Evolutionary conservation across 2,888 invertebrate species (phyloP).

Genomic region (Phrixothrix hirtus): DNA sequence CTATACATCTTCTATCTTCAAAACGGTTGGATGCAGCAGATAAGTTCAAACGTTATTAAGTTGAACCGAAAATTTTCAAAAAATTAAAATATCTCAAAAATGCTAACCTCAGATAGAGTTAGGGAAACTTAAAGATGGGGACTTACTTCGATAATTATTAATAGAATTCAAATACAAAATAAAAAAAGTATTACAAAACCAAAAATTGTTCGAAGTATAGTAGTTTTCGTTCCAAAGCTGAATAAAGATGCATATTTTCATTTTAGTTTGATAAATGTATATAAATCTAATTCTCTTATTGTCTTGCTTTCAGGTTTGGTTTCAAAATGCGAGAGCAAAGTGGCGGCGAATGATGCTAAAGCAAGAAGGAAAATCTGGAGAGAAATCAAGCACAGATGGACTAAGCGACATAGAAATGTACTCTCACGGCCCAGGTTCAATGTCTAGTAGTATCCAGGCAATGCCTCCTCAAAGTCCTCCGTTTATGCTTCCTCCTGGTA

Average conservation of each 20-base stretch:
- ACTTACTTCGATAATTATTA: too few relatives aligned
- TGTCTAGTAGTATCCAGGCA: conserved; percentile 66
- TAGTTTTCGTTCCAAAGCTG: neutral
- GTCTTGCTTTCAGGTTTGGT: conserved; percentile 80
- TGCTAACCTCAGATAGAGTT: too few relatives aligned
- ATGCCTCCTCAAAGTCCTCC: conserved; percentile 72
- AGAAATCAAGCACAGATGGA: conserved; percentile 69
- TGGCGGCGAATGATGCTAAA: conserved; percentile 87
- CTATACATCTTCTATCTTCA: too few relatives aligned
- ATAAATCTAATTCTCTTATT: neutral
- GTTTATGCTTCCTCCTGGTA: conserved; percentile 70
- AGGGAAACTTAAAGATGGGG: too few relatives aligned
- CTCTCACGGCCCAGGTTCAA: conserved; percentile 60
- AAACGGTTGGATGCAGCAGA: too few relatives aligned
- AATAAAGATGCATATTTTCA: neutral
- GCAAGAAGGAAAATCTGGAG: conserved; percentile 71
- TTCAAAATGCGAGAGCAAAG: conserved; percentile 93
- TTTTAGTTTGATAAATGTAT: neutral
- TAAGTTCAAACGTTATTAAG: too few relatives aligned
- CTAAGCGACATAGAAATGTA: conserved; percentile 67
- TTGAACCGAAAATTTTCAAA: too few relatives aligned
- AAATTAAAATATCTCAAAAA: too few relatives aligned
- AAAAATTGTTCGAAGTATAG: too few relatives aligned
- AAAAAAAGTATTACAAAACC: too few relatives aligned
- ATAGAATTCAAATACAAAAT: too few relatives aligned